phyloP scores from a whole-genome alignment of 2,888 invertebrate species.

The Halocaridina rubra region DNA sequence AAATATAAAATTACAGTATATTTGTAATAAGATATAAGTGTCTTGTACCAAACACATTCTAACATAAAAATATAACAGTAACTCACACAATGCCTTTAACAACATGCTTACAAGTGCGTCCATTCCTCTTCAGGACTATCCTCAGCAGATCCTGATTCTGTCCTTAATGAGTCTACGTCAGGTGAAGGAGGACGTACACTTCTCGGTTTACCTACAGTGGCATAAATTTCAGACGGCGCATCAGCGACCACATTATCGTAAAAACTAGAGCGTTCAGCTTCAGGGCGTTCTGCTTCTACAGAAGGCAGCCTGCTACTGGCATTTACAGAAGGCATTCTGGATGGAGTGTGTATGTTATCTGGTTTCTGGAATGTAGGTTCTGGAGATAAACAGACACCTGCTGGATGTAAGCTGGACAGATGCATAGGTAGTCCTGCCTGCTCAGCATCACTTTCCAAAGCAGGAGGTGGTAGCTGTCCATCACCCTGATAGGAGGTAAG shows the following conservation, averaged over 20 bases:
- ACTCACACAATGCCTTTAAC: too few relatives aligned
- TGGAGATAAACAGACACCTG: neutral
- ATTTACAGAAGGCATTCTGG: neutral
- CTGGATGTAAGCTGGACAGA: neutral
- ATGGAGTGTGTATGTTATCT: neutral
- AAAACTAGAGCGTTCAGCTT: neutral
- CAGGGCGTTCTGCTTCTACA: neutral
- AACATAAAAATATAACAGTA: too few relatives aligned
- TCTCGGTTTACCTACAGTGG: neutral
- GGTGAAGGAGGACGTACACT: neutral
- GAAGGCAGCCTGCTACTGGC: neutral
- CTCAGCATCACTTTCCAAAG: neutral
- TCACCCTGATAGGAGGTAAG: conserved; percentile 41
- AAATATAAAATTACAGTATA: too few relatives aligned
- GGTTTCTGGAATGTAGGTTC: neutral
- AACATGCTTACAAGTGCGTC: conserved; percentile 24
- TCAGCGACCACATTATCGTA: conserved; percentile 18
- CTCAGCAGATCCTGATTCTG: conserved; percentile 10
- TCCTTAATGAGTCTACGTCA: neutral
- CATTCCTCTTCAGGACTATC: conserved; percentile 49
- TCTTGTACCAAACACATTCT: too few relatives aligned
- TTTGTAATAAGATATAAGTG: too few relatives aligned
- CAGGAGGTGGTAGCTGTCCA: conserved; percentile 13
- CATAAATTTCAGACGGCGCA: neutral
- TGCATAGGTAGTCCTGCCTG: conserved; percentile 4